Percentiles rank a stretch among this genome's conserved stretches.
phyloP scores from a whole-genome alignment of 2,113 vertebrate genomes.

The Sinosuthora webbiana region DNA sequence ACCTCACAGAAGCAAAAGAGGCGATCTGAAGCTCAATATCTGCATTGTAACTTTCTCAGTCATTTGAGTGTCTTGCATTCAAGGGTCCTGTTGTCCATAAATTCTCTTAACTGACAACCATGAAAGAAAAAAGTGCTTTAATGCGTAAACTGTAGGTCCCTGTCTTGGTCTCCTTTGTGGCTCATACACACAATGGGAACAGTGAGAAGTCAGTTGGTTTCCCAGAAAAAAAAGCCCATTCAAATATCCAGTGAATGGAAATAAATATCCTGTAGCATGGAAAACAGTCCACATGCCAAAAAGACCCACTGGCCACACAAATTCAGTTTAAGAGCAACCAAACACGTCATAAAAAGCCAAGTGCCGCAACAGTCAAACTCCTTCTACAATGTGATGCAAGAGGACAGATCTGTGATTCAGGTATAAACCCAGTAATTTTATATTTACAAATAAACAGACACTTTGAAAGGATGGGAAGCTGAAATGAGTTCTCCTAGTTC shows the following conservation, averaged over 20 bases:
- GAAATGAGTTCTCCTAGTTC: neutral
- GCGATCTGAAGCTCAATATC: neutral
- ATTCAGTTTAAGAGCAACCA: slow-evolving; percentile 36
- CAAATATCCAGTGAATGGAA: neutral
- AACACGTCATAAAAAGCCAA: neutral
- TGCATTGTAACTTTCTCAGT: neutral
- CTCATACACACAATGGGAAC: neutral
- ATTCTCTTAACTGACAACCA: neutral
- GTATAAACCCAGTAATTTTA: neutral
- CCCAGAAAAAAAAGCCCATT: neutral
- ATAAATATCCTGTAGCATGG: accelerated
- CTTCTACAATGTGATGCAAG: neutral
- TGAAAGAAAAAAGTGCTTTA: neutral
- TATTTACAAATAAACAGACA: neutral
- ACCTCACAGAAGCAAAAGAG: neutral
- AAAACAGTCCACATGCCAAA: neutral
- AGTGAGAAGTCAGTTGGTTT: neutral
- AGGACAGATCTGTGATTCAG: neutral
- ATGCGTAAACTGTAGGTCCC: neutral
- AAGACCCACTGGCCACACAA: neutral
- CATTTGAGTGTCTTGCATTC: neutral
- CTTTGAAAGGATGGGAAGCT: neutral
- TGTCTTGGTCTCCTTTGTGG: neutral
- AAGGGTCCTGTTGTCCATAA: neutral
- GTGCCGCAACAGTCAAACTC: neutral